Evolutionary conservation across 1,140 invertebrate species (phyloP).

Genomic region (Nasonia giraulti): DNA sequence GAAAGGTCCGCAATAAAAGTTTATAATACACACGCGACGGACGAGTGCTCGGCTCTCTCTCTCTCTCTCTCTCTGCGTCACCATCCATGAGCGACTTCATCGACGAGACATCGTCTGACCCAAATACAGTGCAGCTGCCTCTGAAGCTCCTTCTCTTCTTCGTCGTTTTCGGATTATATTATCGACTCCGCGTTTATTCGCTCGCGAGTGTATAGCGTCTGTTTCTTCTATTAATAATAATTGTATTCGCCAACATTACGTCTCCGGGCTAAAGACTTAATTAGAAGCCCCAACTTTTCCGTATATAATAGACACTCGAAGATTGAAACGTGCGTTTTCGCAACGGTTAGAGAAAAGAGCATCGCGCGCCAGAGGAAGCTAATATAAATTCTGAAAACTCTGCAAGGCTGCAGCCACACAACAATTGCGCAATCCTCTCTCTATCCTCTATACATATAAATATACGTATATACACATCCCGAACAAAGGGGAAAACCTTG

Average conservation of each 20-base stretch:
- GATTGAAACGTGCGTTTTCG: too few relatives aligned
- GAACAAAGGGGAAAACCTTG: neutral
- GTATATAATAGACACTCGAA: too few relatives aligned
- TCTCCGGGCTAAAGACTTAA: too few relatives aligned
- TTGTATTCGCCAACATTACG: too few relatives aligned
- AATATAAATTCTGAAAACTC: too few relatives aligned
- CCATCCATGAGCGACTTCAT: constrained; percentile 13
- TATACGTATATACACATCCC: neutral
- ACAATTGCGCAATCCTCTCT: neutral
- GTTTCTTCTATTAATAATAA: too few relatives aligned
- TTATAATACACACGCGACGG: neutral
- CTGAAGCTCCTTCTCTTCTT: neutral
- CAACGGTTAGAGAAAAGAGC: too few relatives aligned
- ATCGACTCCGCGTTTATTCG: too few relatives aligned
- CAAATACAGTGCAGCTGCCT: constrained; percentile 4
- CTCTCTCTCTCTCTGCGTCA: neutral
- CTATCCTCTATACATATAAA: neutral
- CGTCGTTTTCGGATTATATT: neutral
- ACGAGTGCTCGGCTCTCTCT: neutral
- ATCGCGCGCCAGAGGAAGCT: too few relatives aligned
- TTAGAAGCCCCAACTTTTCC: too few relatives aligned
- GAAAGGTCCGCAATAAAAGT: neutral
- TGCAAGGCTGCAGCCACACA: too few relatives aligned
- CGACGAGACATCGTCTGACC: constrained; percentile 32
- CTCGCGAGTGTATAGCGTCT: too few relatives aligned